These are phyloP conservation scores for Pangasianodon gigas DNA, from an alignment of 2,113 vertebrate genomes.

Conservation along the genomic window DNA sequence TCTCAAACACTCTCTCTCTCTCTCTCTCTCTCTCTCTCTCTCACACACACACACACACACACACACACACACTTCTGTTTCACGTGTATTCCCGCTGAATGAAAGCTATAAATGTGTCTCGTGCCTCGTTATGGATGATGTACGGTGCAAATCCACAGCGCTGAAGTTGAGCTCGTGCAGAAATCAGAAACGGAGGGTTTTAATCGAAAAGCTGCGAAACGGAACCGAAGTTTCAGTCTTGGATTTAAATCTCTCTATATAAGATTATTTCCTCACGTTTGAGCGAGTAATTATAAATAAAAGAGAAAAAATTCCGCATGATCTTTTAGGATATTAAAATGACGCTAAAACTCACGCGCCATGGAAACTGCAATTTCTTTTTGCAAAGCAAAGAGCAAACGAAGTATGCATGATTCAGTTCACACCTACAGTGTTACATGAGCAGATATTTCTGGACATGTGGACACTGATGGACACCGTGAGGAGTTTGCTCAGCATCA, in stretches of 20 bases:
- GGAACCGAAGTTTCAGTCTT: not conserved
- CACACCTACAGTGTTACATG: not conserved
- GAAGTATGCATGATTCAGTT: not conserved
- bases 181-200: not conserved
- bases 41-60: not conserved
- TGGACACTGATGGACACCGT: not conserved
- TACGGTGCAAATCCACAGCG: not conserved
- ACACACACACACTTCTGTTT: not conserved
- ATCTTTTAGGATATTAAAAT: no score
- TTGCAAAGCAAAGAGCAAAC: not conserved
- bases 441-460: not conserved
- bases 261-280: not conserved
- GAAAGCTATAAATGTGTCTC: not conserved
- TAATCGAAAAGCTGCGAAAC: not conserved
- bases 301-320: no score
- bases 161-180: not conserved
- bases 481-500: not conserved
- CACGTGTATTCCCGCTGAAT: not conserved
- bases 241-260: not conserved
- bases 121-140: not conserved
- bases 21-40: not conserved
- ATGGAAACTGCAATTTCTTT: not conserved
- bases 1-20: not conserved
- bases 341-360: not conserved
- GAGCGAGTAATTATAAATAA: no score